phyloP scores from a whole-genome alignment of 2,888 invertebrate species.

The Elysia crispata region DNA sequence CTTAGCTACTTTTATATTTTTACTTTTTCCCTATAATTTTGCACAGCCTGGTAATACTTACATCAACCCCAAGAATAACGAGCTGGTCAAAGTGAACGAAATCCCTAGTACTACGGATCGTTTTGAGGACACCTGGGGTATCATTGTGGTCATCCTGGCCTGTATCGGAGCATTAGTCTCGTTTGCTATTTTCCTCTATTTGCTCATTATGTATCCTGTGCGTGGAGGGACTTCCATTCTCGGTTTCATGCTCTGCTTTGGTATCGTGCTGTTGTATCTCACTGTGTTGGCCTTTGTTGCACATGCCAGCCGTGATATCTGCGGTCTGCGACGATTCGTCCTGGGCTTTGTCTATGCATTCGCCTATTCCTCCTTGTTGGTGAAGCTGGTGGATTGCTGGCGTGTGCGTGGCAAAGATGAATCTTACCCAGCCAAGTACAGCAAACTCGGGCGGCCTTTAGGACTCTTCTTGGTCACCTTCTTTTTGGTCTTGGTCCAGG shows the following conservation, averaged over 20 bases:
- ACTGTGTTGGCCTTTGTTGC: slow-evolving; percentile 78
- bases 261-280: slow-evolving; percentile 76
- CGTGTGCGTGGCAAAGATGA: slow-evolving; percentile 69
- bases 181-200: slow-evolving; percentile 76
- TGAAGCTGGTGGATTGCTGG: slow-evolving; percentile 78
- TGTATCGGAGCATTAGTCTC: slow-evolving; percentile 76
- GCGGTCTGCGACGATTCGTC: slow-evolving; percentile 77
- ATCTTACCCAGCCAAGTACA: slow-evolving; percentile 65
- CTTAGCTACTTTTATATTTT: no score
- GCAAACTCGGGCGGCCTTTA: slow-evolving; percentile 73
- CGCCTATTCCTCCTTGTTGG: slow-evolving; percentile 77
- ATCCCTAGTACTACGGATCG: slow-evolving; percentile 57
- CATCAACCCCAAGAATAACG: slow-evolving; percentile 63
- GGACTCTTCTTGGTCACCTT: slow-evolving; percentile 75
- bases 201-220: slow-evolving; percentile 76
- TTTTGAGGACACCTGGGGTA: slow-evolving; percentile 76
- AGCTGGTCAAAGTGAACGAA: slow-evolving; percentile 58
- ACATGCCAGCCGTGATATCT: slow-evolving; percentile 75
- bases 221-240: slow-evolving; percentile 77
- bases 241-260: slow-evolving; percentile 78
- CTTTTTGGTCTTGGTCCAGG: slow-evolving; percentile 75
- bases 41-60: slow-evolving; percentile 63
- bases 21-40: neutral
- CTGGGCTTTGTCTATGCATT: slow-evolving; percentile 78
- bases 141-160: slow-evolving; percentile 74